A percentile compares a stretch with the other conserved stretches of the same genome.
Evolutionary conservation across 2,888 invertebrate species (phyloP).

Genomic region (Chirona hameri): DNA sequence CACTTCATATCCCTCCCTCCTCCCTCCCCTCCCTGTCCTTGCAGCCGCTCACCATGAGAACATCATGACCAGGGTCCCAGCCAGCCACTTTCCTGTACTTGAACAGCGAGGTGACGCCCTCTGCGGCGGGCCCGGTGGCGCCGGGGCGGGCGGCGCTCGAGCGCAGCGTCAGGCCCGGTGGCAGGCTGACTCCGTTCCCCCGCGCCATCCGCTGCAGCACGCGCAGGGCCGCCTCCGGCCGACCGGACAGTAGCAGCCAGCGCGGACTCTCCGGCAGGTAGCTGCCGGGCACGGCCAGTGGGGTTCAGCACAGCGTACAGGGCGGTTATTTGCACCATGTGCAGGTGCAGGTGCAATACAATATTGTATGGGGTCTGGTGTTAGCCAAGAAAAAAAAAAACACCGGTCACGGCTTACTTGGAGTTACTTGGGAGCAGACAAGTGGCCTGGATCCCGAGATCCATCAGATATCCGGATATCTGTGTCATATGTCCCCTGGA

Average conservation of each 20-base stretch:
- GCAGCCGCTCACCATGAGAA: background rate
- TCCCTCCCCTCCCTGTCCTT: no score
- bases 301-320: no score
- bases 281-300: background rate
- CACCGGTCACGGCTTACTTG: no score
- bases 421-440: no score
- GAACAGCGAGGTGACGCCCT: slow-evolving; percentile 2
- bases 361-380: no score
- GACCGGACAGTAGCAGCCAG: slow-evolving; percentile 2
- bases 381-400: background rate
- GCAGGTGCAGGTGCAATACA: background rate
- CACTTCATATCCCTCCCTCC: no score
- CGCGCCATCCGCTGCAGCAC: background rate
- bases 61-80: slow-evolving; percentile 9
- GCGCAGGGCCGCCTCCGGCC: background rate
- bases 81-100: background rate
- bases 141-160: background rate
- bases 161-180: background rate
- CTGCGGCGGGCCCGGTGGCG: background rate
- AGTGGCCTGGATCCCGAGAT: no score
- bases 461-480: no score
- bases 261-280: slow-evolving; percentile 25
- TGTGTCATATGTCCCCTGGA: no score
- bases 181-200: background rate
- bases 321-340: no score